These are phyloP conservation scores for Drosophila lini DNA, from an alignment of 1,140 invertebrate species.

Conservation along the genomic window DNA sequence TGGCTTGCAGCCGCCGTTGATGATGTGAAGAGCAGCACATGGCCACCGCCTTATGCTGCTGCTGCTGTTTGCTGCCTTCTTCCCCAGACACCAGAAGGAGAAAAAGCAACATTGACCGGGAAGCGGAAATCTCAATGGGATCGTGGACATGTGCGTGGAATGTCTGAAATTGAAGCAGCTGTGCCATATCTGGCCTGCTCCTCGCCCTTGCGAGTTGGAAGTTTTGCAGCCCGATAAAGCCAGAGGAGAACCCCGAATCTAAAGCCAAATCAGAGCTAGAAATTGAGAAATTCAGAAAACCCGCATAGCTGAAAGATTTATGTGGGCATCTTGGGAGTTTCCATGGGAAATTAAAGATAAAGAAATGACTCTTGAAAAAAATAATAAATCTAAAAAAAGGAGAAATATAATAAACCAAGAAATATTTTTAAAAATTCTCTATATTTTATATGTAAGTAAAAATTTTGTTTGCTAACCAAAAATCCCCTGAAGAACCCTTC, in stretches of 20 bases:
- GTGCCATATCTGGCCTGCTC: conserved; percentile 36
- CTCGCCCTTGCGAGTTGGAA: conserved; percentile 28
- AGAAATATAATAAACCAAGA: background rate
- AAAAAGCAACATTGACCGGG: conserved; percentile 13
- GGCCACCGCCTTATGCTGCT: conserved; percentile 47
- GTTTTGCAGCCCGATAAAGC: conserved; percentile 47
- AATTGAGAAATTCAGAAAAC: conserved; percentile 8
- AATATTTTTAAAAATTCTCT: background rate
- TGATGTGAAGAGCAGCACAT: conserved; percentile 56
- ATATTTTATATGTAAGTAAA: too few species aligned
- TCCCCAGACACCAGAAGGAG: conserved; percentile 40
- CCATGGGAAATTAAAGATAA: conserved; percentile 12
- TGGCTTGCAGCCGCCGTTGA: conserved; percentile 51
- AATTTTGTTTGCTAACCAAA: background rate
- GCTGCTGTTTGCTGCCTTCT: conserved; percentile 24
- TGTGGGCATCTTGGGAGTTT: conserved; percentile 29
- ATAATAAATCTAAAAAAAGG: background rate
- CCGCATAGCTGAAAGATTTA: conserved; percentile 41
- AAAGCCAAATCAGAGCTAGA: background rate
- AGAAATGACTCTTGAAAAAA: background rate
- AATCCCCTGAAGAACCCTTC: background rate
- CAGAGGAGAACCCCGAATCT: conserved; percentile 13
- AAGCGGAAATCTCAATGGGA: conserved; percentile 46
- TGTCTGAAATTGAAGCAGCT: conserved; percentile 68
- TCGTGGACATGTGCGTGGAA: conserved; percentile 74